Evolutionary conservation across 1,140 invertebrate genomes (phyloP).

Genomic region (Theocolax elegans): DNA sequence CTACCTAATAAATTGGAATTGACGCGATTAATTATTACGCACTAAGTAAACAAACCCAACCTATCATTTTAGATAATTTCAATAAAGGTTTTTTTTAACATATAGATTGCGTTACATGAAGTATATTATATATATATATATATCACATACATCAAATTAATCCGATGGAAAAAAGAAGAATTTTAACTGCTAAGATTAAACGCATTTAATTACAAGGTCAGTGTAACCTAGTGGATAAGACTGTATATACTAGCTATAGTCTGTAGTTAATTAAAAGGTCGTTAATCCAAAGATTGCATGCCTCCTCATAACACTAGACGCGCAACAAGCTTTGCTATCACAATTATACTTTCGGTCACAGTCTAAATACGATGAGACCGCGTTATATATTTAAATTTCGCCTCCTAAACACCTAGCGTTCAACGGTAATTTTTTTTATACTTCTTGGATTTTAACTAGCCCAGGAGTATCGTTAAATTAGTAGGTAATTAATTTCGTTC

Average conservation of each 20-base stretch:
- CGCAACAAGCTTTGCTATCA: conserved; percentile 15
- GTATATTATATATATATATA: no score
- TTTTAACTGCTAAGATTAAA: no score
- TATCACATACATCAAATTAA: no score
- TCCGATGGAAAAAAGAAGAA: no score
- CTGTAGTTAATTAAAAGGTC: conserved; percentile 60
- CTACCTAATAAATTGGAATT: no score
- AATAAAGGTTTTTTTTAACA: no score
- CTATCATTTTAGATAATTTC: no score
- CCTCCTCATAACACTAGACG: conserved; percentile 7
- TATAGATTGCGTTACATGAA: no score
- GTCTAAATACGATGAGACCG: conserved; percentile 57
- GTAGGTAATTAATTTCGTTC: conserved; percentile 24
- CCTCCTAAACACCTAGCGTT: conserved; percentile 32
- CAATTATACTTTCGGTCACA: conserved; percentile 57
- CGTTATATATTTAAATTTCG: conserved; percentile 51
- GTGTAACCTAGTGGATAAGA: background rate
- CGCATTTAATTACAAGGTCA: conserved; percentile 5
- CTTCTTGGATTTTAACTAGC: conserved; percentile 11
- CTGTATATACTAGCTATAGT: background rate
- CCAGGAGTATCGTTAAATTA: conserved; percentile 18
- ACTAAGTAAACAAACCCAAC: no score
- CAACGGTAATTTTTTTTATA: conserved; percentile 17
- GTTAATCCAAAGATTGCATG: conserved; percentile 52
- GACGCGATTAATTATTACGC: no score